Evolutionary conservation across 2,888 invertebrate genomes (phyloP).

Genomic region (Carcina quercana): DNA sequence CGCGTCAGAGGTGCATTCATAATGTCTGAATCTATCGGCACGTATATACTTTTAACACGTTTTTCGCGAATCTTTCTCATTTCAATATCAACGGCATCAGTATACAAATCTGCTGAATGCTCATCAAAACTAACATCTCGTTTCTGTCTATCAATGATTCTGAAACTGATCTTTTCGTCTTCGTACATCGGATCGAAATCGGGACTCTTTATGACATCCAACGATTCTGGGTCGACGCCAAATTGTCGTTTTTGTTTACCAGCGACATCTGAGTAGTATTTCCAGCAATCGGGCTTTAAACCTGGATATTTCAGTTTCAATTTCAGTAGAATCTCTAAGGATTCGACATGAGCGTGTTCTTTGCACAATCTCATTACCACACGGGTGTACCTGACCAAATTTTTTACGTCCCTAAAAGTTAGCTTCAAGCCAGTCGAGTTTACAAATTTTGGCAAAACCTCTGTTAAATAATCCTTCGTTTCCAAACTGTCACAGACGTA

Average conservation of each 20-base stretch:
- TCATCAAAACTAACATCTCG: constrained; percentile 45
- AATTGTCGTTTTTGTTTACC: constrained; percentile 64
- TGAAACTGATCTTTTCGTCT: constrained; percentile 41
- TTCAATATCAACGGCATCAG: constrained; percentile 19
- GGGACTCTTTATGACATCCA: constrained; percentile 48
- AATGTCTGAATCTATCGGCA: constrained; percentile 40
- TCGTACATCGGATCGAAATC: constrained; percentile 48
- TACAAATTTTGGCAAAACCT: constrained; percentile 51
- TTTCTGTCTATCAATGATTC: constrained; percentile 57
- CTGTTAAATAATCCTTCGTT: constrained; percentile 55
- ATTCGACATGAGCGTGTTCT: constrained; percentile 49
- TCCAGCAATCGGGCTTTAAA: constrained; percentile 59
- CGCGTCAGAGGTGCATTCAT: constrained; percentile 41
- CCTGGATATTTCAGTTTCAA: constrained; percentile 41
- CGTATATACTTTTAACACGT: constrained; percentile 43
- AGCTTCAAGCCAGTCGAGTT: constrained; percentile 54
- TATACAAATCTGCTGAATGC: constrained; percentile 5
- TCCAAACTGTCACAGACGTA: constrained; percentile 64
- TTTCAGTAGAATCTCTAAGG: constrained; percentile 40
- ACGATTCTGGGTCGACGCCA: constrained; percentile 56
- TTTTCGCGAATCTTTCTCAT: constrained; percentile 30
- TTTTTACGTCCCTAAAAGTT: constrained; percentile 46
- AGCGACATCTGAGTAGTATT: constrained; percentile 57
- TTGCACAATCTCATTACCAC: constrained; percentile 51
- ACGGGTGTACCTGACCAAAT: constrained; percentile 53